phyloP scores from a whole-genome alignment of 64 coral and sea anemone species.

The Anthopleura sola region DNA sequence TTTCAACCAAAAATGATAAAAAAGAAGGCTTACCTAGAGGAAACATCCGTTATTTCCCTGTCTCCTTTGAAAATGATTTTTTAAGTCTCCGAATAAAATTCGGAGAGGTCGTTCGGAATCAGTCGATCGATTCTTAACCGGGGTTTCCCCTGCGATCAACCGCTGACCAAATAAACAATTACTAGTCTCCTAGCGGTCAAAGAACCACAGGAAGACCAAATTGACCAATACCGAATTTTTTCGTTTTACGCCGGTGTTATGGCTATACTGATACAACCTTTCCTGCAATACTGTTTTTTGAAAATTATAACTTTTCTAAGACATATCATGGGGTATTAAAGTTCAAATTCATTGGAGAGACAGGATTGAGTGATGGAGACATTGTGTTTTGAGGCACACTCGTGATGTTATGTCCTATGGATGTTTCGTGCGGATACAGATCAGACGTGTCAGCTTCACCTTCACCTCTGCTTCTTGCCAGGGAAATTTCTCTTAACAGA shows the following conservation, averaged over 20 bases:
- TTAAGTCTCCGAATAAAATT: background rate
- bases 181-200: background rate
- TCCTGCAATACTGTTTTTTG: too few relatives aligned
- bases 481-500: constrained; percentile 57
- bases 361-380: constrained; percentile 56
- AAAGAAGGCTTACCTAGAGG: background rate
- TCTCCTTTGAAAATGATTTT: background rate
- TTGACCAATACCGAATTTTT: too few relatives aligned
- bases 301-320: too few relatives aligned
- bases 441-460: constrained; percentile 50
- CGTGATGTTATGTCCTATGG: constrained; percentile 58
- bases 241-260: too few relatives aligned
- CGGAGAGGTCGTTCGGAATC: background rate
- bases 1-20: background rate
- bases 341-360: constrained; percentile 31
- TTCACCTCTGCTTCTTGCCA: constrained; percentile 48
- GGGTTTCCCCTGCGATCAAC: constrained; percentile 26
- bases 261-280: too few relatives aligned
- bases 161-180: constrained; percentile 1
- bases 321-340: constrained; percentile 64
- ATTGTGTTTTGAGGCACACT: constrained; percentile 39
- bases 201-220: background rate
- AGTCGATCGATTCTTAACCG: constrained; percentile 15
- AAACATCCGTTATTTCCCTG: background rate
- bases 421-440: constrained; percentile 41